These are phyloP conservation scores for Stictocephala bisonia DNA, from an alignment of 2,888 invertebrate species.

Conservation along the genomic window DNA sequence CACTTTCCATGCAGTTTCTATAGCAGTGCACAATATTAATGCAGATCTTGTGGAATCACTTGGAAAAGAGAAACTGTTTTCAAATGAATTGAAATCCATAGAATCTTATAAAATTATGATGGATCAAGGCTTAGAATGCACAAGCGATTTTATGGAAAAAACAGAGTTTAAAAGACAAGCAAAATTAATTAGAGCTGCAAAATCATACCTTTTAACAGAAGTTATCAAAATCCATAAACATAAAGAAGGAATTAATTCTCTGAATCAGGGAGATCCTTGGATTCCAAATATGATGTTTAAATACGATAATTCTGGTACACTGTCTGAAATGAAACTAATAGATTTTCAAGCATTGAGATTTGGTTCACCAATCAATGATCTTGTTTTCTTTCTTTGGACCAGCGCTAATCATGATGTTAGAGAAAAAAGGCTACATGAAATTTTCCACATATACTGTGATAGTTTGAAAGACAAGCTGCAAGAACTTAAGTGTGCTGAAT, in stretches of 20 bases:
- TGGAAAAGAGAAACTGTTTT: neutral
- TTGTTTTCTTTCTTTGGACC: conserved; percentile 11
- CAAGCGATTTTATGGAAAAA: neutral
- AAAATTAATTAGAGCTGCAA: neutral
- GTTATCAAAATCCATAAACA: neutral
- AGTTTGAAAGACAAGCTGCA: neutral
- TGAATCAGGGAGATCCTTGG: conserved; percentile 33
- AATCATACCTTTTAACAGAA: neutral
- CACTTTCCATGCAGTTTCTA: neutral
- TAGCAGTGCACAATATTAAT: neutral
- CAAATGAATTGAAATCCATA: neutral
- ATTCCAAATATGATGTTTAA: conserved; percentile 26
- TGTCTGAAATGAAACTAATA: neutral
- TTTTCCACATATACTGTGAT: neutral
- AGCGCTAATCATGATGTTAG: conserved; percentile 1
- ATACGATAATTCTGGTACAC: neutral
- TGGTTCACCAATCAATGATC: neutral
- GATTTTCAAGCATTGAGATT: neutral
- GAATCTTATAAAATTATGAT: too few species aligned
- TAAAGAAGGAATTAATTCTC: neutral
- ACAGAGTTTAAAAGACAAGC: neutral
- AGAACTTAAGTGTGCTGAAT: conserved; percentile 21
- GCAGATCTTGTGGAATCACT: neutral
- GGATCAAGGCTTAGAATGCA: neutral
- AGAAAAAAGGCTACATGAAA: neutral